Percentiles rank a stretch among this genome's conserved stretches.
phyloP scores from a whole-genome alignment of 2,888 invertebrate genomes.

The Abrostola tripartita region DNA sequence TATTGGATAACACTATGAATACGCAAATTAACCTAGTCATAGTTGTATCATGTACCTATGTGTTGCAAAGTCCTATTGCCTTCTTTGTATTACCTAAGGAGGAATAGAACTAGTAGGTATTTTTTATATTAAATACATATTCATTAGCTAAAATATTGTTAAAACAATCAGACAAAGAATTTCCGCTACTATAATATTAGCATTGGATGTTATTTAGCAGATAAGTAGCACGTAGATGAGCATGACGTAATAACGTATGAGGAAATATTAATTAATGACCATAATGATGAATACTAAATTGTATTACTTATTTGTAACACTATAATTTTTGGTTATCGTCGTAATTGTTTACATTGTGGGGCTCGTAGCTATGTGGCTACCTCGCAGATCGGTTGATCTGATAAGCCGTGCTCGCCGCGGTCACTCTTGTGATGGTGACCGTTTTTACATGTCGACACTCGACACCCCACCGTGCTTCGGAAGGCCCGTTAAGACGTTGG shows the following conservation, averaged over 20 bases:
- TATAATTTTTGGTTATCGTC: background rate
- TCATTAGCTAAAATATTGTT: background rate
- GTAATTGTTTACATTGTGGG: too few species aligned
- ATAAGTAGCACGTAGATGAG: slow-evolving; percentile 4
- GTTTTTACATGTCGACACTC: too few species aligned
- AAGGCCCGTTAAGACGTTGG: too few species aligned
- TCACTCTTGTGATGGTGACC: too few species aligned
- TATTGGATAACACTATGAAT: background rate
- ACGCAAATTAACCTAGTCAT: background rate
- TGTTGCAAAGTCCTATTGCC: background rate
- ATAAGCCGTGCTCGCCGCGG: too few species aligned
- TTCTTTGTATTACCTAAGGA: background rate
- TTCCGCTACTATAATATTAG: slow-evolving; percentile 1
- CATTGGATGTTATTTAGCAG: slow-evolving; percentile 3
- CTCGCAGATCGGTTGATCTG: too few species aligned
- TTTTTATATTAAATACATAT: background rate
- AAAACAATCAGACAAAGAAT: slow-evolving; percentile 5
- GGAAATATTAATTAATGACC: slow-evolving; percentile 32
- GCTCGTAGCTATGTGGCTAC: too few species aligned
- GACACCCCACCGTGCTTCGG: too few species aligned
- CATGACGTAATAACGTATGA: slow-evolving; percentile 24
- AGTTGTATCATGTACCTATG: background rate
- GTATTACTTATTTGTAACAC: background rate
- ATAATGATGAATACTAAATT: slow-evolving; percentile 9
- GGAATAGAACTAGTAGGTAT: background rate